Evolutionary conservation across 2,888 invertebrate genomes (phyloP).

Genomic region (Pachliopta kotzebuea): DNA sequence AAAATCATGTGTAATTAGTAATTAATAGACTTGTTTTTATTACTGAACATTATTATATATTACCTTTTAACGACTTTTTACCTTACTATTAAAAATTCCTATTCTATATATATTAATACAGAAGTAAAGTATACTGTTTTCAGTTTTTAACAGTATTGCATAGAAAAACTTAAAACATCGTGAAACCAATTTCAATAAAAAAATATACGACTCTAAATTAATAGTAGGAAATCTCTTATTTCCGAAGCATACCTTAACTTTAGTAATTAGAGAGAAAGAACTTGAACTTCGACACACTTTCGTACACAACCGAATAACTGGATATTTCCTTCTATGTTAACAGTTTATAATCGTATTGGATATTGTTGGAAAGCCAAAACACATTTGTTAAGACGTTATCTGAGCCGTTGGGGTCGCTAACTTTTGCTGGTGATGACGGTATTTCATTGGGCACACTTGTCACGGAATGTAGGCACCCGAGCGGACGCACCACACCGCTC

Average conservation of each 20-base stretch:
- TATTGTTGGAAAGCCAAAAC: slow-evolving; percentile 16
- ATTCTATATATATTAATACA: neutral
- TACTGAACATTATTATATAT: no score
- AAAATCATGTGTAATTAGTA: no score
- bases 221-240: no score
- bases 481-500: slow-evolving; percentile 47
- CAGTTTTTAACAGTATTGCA: no score
- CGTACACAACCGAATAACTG: neutral
- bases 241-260: neutral
- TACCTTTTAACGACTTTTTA: no score
- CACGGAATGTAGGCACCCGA: slow-evolving; percentile 42
- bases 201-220: no score
- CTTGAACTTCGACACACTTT: slow-evolving; percentile 15
- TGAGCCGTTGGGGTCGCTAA: slow-evolving; percentile 31
- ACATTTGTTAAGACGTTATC: slow-evolving; percentile 19
- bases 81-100: neutral
- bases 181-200: no score
- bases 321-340: slow-evolving; percentile 1
- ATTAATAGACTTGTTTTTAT: no score
- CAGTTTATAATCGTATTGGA: slow-evolving; percentile 14
- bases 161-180: no score
- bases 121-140: neutral
- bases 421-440: slow-evolving; percentile 36
- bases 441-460: slow-evolving; percentile 47
- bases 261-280: slow-evolving; percentile 1